Evolutionary conservation across 2,797 vertebrate genomes (phyloP).

Genomic region (Sebastes steindachneri): DNA sequence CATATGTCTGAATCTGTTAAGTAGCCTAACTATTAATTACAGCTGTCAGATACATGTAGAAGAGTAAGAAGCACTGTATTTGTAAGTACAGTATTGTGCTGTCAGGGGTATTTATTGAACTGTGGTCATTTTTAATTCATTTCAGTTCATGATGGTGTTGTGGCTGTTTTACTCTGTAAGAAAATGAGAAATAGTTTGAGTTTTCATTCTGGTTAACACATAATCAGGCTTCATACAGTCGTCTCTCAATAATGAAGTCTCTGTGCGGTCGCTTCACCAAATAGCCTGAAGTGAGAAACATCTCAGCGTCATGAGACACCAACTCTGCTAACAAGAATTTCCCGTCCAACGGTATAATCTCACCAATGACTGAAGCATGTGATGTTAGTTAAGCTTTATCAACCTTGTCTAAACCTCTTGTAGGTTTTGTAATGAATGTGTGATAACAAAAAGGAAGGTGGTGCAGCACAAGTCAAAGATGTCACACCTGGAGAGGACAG

Average conservation of each 20-base stretch:
- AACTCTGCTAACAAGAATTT: background rate
- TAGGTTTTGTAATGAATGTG: background rate
- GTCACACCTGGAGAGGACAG: background rate
- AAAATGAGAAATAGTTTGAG: background rate
- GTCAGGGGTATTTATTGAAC: background rate
- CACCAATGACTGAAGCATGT: background rate
- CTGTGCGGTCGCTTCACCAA: constrained; percentile 30
- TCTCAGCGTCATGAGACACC: constrained; percentile 27
- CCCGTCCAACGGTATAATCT: background rate
- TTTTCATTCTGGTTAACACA: background rate
- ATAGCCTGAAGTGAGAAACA: constrained; percentile 14
- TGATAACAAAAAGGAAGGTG: background rate
- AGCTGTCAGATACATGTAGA: background rate
- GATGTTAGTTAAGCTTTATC: background rate
- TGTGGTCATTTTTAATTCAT: background rate
- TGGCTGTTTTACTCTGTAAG: background rate
- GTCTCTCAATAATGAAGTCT: constrained; percentile 26
- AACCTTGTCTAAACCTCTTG: background rate
- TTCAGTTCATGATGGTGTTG: background rate
- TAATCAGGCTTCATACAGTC: background rate
- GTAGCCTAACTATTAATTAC: background rate
- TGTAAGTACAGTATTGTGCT: background rate
- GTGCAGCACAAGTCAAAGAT: background rate
- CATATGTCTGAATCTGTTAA: background rate
- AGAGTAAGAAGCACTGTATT: background rate